Base-by-base conservation (phyloP, 2,888 invertebrate genomes). In the Drosophila paracracens region DNA sequence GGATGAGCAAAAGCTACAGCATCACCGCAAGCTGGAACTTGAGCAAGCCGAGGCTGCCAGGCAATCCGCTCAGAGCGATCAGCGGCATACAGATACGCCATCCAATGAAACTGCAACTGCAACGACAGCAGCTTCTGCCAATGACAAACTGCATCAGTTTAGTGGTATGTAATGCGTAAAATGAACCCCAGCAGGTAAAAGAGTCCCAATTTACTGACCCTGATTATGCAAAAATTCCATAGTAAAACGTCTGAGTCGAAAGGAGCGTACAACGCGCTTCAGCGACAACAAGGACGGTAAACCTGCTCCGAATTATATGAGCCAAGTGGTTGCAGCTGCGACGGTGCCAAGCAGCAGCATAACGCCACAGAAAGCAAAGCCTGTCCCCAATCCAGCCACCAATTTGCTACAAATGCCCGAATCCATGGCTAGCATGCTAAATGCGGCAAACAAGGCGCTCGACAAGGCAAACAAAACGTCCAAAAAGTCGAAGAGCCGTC, bases 201-300 rank as follows among this genome's bases (percentile, higher is more conserved):
- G 5, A 11, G 21, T n/a, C 21, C 5, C 5, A 38, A 11, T 38
- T 21, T 1, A 31, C 11, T 48, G 7, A 46, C 16, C 18, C 46
- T 16, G 46, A 1, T 10, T 7, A 2, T 16, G 46, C 8, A 27
- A 27, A 35, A 35, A 31, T 31, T 21, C 64, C 62, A 31, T 70
- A 92, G 93, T 92, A 31, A 92, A 93, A 79, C 90, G 92, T 0
- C 82, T 87, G 25, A 92, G 89, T 56, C 82, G 90, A 31, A 92
- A 91, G 63, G 93, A 93, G 74, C 91, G 93, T 13, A 92, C 91
- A 10, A 92, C 93, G 2, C 91, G 93, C 27, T 93, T 93, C 62
- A 93, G 93, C 79, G 93, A 93, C 76, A 92, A 92, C 50, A 93
- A 93, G 76, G 93, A 93, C 50, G 88, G 90, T 38, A 89, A 89